Evolutionary conservation across 2,888 invertebrate species (phyloP), one percentile per base, ranked within the genome.

Genomic region (Patella pellucida): DNA sequence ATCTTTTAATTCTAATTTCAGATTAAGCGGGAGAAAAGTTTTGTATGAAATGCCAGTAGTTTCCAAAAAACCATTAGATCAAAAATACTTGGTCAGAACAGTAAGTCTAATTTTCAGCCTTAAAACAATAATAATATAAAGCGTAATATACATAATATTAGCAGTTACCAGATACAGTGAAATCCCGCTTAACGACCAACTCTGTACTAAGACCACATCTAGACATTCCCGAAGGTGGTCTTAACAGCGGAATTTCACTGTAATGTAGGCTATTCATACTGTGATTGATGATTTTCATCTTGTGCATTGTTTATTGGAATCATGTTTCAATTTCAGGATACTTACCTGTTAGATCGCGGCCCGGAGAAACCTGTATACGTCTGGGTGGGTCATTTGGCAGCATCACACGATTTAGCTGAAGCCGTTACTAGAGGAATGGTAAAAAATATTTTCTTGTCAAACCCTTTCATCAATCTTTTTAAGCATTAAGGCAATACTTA

Each of bases 41-140:
- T 71, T 86, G 70, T 85, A 85, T 72, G 86, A 86, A 73, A 87
- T 87, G 86, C 85, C 87, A 11, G 84, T 85, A 76, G 86, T 84
- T 23, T 78, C 84, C 12, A 78, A 68, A 41, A 76, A 77, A 14
- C 85, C 86, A 3, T 76, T 87, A n/a, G 77, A 84, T n/a, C 85
- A 86, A 62, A 82, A 83, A n/a, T 86, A 83, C 78, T 83, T 87
- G 2, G 85, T 85, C 7, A 79, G 78, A 41, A 81, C 80, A 70
- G 87, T 86, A 69, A 78, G 83, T 68, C 3, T 50, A 41, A 41
- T 41, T 41, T 41, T 41, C 7, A 41, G 9, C 9, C 41, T 41
- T 41, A 41, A 41, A 41, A 41, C 41, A 41, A 41, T 41, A 41
- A 41, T 41, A 9, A 7, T 41, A 7, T 41, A 41, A 41, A 41